These are phyloP conservation scores for Sturnus vulgaris DNA, from an alignment of 2,113 vertebrate genomes.

Conservation along the genomic window DNA sequence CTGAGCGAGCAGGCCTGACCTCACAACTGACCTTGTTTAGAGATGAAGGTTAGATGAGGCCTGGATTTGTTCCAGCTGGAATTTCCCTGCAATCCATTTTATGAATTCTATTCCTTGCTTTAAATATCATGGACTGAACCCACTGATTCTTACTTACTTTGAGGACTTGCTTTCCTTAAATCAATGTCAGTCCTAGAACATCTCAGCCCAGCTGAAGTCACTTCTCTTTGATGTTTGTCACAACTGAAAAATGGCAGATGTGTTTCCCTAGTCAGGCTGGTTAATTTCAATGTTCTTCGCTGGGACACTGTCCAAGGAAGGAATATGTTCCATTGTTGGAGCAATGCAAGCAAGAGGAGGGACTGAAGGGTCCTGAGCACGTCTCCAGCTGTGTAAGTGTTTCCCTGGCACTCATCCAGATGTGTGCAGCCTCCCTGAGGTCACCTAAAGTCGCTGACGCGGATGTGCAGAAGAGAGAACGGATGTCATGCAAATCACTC, in stretches of 20 bases:
- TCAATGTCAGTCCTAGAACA: not conserved
- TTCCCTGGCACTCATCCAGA: not conserved
- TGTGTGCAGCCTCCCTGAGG: not conserved
- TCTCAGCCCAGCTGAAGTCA: not conserved
- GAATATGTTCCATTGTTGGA: not conserved
- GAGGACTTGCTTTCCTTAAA: not conserved
- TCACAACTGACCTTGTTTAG: not conserved
- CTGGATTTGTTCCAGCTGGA: not conserved
- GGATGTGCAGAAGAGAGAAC: not conserved
- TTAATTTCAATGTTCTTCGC: not conserved
- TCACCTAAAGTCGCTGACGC: accelerated
- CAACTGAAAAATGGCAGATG: not conserved
- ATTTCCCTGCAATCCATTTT: not conserved
- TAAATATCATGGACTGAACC: not conserved
- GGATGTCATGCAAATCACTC: not conserved
- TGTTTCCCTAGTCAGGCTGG: not conserved
- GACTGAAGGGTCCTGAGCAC: not conserved
- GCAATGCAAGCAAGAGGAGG: not conserved
- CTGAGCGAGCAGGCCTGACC: not conserved
- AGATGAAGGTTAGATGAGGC: not conserved
- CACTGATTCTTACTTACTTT: not conserved
- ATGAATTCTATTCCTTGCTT: not conserved
- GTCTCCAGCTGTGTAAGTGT: accelerated
- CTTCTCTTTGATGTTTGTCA: not conserved
- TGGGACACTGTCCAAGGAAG: not conserved